Percentiles rank a stretch among this genome's conserved stretches.
phyloP scores from a whole-genome alignment of 2,797 vertebrate species.

The Myiotriccus ornatus region DNA sequence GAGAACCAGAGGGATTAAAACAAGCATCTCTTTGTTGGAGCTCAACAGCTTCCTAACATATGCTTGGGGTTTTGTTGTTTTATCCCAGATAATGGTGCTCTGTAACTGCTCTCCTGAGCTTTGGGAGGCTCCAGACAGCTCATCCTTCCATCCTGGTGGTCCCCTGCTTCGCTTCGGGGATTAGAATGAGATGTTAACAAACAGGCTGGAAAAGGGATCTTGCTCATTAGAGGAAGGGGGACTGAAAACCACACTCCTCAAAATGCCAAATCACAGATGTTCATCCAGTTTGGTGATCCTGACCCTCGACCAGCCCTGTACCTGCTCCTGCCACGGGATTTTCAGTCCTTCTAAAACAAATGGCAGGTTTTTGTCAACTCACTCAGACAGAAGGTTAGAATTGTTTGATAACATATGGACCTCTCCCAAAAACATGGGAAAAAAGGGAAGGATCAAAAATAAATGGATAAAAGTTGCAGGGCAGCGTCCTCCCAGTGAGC shows the following conservation, averaged over 20 bases:
- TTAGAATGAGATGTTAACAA: neutral
- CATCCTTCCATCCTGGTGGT: neutral
- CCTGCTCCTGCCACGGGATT: neutral
- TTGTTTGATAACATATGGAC: fast-evolving
- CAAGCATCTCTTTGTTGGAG: neutral
- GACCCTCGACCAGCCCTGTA: neutral
- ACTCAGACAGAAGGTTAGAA: neutral
- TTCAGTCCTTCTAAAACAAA: neutral
- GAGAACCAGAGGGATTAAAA: neutral
- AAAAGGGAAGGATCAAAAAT: neutral
- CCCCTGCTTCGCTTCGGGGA: neutral
- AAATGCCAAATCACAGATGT: fast-evolving
- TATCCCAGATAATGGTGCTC: neutral
- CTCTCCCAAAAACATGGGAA: neutral
- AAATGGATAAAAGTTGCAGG: neutral
- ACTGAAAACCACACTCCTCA: neutral
- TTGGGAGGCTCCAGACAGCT: neutral
- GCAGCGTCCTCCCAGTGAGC: neutral
- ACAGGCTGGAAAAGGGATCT: neutral
- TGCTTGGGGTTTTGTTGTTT: neutral
- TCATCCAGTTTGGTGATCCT: neutral
- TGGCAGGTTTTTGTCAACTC: neutral
- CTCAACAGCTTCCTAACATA: neutral
- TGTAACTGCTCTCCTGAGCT: neutral
- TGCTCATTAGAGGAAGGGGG: neutral